Evolutionary conservation across 2,113 vertebrate species (phyloP), one percentile per base, ranked within the genome.

Genomic region (Brachionichthys hirsutus): DNA sequence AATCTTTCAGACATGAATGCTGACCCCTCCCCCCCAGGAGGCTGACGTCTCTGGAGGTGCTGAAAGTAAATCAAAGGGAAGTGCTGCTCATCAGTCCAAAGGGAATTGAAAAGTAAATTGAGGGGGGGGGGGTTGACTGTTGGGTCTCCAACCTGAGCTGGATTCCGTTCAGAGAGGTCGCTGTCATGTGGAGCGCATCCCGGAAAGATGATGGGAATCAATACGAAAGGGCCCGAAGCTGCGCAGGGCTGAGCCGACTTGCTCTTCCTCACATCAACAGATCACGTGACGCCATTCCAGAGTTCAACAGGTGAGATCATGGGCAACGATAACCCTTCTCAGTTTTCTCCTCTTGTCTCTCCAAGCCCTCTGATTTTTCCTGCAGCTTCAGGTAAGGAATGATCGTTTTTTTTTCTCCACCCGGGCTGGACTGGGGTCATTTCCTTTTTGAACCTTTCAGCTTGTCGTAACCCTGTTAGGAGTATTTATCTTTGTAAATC

Each of bases 71-170:
- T 86, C 54, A 78, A 67, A 59, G 59, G 6, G 51, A 77, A 67
- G 42, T 35, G 52, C 15, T 9, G 50, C 59, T 73, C 20, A 44
- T 73, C 20, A 44, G 10, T 64, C 77, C 55, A 17, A 45, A 67
- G 58, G 46, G 73, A 76, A 54, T 50, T 35, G 77, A 47, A 73
- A 82, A 85, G 70, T 81, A 66, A 85, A 87, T 85, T 74, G 13
- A 15, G 7, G 10, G 8, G 15, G 44, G 17, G 24, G 12, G 0
- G 16, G 51, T 36, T 0, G 18, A 45, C 51, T 30, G 3, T 46
- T 45, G 67, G 18, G 24, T 30, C 17, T 19, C 15, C 19, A 19
- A 36, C 14, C 11, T 20, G 8, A 24, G 24, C 1, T 12, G 12
- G 20, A 15, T 13, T 9, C 2, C 2, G 12, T 48, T 2, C 18